Evolutionary conservation across 2,888 invertebrate species (phyloP), one percentile per base, ranked within the genome.

Genomic region (Augochlorella aurata): DNA sequence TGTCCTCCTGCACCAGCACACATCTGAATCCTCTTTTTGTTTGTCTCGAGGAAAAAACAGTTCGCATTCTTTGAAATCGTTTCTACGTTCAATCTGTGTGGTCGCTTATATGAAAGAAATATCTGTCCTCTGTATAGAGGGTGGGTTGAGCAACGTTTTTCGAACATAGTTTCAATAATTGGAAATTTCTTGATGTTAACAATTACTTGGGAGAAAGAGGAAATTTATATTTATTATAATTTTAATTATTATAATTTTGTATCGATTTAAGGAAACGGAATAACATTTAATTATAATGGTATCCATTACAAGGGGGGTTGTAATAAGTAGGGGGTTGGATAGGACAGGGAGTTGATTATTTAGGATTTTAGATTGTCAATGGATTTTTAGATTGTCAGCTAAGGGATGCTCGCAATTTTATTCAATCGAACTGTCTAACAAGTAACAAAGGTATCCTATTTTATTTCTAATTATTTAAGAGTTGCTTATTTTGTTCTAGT

Each of bases 1-100:
- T 75, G 79, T 71, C 75, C 49, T 38, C 63, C 24, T 29, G 61
- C 61, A 29, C 61, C 24, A 29, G 24, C 61, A 29, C 16, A 8
- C 24, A 24, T 24, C 61, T 24, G 54, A 14, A 24, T 58, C 54
- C 3, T 21, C 21, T 58, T 24, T n/a, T 58, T 21, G 12, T 24
- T 58, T 54, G 29, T 18, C 14, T n/a, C 3, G n/a, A 4, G 5
- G 5, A 21, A 58, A 58, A 54, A 38, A 54, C 54, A 14, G 14
- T 24, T 21, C 52, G 9, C 3, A n/a, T 52, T 54, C 54, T 54
- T 21, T 54, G 21, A 54, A 54, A 21, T 54, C 21, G 21, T 21
- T 5, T n/a, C 7, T 0, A 24, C 12, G 54, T 24, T 58, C 7
- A 24, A 58, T 58, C 54, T 21, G 14, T 21, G 14, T 12, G 21